phyloP scores from a whole-genome alignment of 2,113 vertebrate species.

The Emydocephalus ijimae region DNA sequence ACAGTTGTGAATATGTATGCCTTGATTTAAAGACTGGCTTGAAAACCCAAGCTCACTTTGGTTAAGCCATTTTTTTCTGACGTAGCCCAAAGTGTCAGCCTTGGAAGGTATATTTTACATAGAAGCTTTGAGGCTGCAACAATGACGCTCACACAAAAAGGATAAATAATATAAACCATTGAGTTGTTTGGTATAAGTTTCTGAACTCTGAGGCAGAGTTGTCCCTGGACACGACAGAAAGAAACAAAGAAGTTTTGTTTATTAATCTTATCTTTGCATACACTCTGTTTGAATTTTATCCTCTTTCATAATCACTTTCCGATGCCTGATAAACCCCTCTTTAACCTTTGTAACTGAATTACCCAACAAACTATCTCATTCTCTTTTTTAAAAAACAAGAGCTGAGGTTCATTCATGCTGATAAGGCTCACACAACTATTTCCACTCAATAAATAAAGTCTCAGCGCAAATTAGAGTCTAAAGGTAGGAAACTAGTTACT shows the following conservation, averaged over 20 bases:
- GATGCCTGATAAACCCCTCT: constrained; percentile 51
- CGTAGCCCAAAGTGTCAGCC: neutral
- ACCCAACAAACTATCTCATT: constrained; percentile 55
- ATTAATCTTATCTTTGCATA: constrained; percentile 51
- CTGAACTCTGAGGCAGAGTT: constrained; percentile 8
- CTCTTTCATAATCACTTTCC: constrained; percentile 55
- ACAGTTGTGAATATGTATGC: neutral
- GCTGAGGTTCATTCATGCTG: constrained; percentile 57
- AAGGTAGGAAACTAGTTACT: constrained; percentile 50
- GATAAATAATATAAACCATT: constrained; percentile 21
- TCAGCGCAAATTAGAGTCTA: constrained; percentile 56
- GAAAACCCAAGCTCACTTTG: neutral
- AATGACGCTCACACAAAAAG: neutral
- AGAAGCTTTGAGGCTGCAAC: no score
- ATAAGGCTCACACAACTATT: constrained; percentile 62
- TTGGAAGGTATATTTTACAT: no score
- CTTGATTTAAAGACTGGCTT: neutral
- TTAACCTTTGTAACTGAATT: constrained; percentile 61
- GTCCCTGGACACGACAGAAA: constrained; percentile 35
- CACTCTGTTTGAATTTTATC: constrained; percentile 59
- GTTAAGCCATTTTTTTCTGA: neutral
- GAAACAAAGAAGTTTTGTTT: constrained; percentile 26
- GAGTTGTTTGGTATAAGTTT: constrained; percentile 12
- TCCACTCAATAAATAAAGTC: constrained; percentile 59
- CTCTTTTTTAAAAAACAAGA: constrained; percentile 52